Evolutionary conservation across 1,140 invertebrate species (phyloP).

Genomic region (Drosophila murphyi): DNA sequence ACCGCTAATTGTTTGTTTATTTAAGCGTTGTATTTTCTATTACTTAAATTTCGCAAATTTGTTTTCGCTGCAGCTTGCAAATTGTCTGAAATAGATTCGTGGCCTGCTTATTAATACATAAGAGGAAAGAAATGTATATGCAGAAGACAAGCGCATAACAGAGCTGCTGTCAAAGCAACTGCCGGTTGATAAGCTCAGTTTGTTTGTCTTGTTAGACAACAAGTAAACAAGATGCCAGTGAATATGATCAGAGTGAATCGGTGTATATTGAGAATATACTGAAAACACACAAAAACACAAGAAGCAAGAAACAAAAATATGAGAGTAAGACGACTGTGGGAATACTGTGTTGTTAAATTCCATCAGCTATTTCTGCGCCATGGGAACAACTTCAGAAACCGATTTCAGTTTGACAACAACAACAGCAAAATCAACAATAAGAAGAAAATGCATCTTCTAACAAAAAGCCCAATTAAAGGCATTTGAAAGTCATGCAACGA

Average conservation of each 20-base stretch:
- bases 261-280: conserved; percentile 16
- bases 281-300: not conserved
- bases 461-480: conserved; percentile 65
- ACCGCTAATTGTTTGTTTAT: conserved; percentile 77
- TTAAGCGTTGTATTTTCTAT: conserved; percentile 69
- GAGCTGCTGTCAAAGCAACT: conserved; percentile 3
- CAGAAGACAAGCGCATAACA: conserved; percentile 8
- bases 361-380: conserved; percentile 14
- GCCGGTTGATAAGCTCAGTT: conserved; percentile 51
- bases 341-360: conserved; percentile 11
- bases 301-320: not conserved
- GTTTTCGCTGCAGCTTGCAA: conserved; percentile 47
- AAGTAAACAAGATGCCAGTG: conserved; percentile 47
- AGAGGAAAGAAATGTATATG: conserved; percentile 30
- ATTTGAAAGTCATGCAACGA: conserved; percentile 65
- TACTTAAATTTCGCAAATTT: conserved; percentile 46
- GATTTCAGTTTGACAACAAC: conserved; percentile 25
- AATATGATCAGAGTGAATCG: not conserved
- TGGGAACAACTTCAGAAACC: conserved; percentile 26
- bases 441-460: conserved; percentile 13
- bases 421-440: not conserved
- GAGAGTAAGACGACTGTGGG: conserved; percentile 8
- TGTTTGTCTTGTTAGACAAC: conserved; percentile 43
- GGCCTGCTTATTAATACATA: conserved; percentile 64
- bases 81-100: conserved; percentile 9